Conservation (phyloP, 2,888 invertebrate genomes). For the Poecilobothrus nobilitatus region DNA sequence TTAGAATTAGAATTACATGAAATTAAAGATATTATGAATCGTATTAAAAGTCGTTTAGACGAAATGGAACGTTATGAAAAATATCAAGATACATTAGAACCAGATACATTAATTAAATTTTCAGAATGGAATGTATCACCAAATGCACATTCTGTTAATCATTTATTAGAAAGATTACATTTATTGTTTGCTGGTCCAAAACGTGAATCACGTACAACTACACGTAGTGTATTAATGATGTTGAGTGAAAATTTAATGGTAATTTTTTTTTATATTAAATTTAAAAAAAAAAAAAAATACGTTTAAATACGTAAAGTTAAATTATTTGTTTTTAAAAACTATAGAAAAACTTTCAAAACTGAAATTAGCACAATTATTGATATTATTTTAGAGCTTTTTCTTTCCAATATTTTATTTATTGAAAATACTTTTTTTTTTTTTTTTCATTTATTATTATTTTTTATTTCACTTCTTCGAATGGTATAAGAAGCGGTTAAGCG, state of each 20-base stretch:
- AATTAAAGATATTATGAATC: conserved; percentile 51
- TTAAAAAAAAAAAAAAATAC: not conserved
- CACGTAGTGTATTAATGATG: conserved; percentile 43
- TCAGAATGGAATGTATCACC: conserved; percentile 62
- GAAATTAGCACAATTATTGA: not conserved
- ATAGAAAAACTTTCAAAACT: not conserved
- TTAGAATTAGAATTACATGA: conserved; percentile 55
- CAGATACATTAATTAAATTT: conserved; percentile 60
- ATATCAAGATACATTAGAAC: conserved; percentile 50
- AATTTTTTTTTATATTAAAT: conserved; percentile 11
- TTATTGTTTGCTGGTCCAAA: conserved; percentile 49
- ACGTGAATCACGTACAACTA: conserved; percentile 23
- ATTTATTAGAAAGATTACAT: conserved; percentile 58
- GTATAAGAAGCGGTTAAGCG: not conserved
- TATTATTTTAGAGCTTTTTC: not conserved
- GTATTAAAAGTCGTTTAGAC: conserved; percentile 52
- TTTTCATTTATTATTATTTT: no score
- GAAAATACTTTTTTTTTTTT: no score
- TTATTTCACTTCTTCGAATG: no score
- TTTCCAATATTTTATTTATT: no score
- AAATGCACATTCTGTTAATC: conserved; percentile 54
- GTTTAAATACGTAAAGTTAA: no score
- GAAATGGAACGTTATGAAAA: conserved; percentile 53
- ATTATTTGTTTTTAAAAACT: not conserved
- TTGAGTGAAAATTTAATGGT: conserved; percentile 30